These are phyloP conservation scores for Ciconia maguari DNA, from an alignment of 2,113 vertebrate genomes.

Conservation along the genomic window DNA sequence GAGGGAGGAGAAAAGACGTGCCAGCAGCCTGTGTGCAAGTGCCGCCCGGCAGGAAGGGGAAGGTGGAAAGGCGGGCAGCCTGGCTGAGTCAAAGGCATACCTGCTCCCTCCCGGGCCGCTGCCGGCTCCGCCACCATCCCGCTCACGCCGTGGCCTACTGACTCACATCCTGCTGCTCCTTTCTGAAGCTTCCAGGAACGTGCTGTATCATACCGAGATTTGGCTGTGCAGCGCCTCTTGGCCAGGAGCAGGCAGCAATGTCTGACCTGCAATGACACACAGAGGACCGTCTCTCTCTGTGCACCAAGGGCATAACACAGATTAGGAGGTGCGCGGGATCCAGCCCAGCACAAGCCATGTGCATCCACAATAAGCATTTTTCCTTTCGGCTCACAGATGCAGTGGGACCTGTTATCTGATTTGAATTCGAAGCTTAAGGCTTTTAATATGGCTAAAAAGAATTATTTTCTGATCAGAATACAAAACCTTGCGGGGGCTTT, in stretches of 20 bases:
- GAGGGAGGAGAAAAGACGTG: background rate
- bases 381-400: background rate
- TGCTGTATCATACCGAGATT: constrained; percentile 13
- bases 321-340: background rate
- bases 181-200: constrained; percentile 39
- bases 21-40: background rate
- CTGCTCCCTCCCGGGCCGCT: constrained; percentile 25
- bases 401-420: background rate
- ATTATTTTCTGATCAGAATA: background rate
- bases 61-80: background rate
- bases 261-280: constrained; percentile 7
- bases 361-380: background rate
- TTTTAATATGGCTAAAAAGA: background rate
- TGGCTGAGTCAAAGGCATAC: background rate
- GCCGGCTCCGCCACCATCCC: constrained; percentile 53
- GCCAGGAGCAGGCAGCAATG: constrained; percentile 8
- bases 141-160: constrained; percentile 50
- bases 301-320: background rate
- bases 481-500: accelerated
- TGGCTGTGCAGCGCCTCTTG: background rate
- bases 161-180: constrained; percentile 73
- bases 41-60: background rate
- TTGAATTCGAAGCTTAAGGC: background rate
- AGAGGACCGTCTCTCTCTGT: background rate
- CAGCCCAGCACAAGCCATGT: background rate